A percentile compares a stretch with the other conserved stretches of the same genome.
Evolutionary conservation across 1,140 invertebrate genomes (phyloP).

Genomic region (Pogonomyrmex californicus): DNA sequence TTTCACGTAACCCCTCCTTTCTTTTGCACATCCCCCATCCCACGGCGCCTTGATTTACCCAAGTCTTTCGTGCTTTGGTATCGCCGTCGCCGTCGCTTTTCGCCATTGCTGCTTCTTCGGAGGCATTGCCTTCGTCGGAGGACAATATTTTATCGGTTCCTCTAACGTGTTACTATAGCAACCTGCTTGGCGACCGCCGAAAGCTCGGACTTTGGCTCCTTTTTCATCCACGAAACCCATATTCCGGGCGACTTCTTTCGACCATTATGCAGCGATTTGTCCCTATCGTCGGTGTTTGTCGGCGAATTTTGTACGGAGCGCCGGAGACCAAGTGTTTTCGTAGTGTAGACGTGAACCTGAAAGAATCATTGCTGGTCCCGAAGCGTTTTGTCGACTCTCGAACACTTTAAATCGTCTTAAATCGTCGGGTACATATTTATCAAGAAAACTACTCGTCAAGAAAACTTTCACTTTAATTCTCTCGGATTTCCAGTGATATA

Average conservation of each 20-base stretch:
- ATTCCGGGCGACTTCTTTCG: slow-evolving; percentile 78
- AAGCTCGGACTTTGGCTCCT: slow-evolving; percentile 59
- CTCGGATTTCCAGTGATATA: not conserved
- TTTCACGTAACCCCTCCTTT: slow-evolving; percentile 54
- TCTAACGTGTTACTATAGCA: slow-evolving; percentile 80
- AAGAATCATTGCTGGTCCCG: slow-evolving; percentile 23
- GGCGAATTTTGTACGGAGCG: slow-evolving; percentile 39
- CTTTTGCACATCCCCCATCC: slow-evolving; percentile 14
- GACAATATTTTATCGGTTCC: slow-evolving; percentile 84
- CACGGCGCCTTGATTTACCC: slow-evolving; percentile 36
- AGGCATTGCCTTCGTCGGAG: slow-evolving; percentile 65
- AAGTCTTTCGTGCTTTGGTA: slow-evolving; percentile 38
- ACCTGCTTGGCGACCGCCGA: slow-evolving; percentile 76
- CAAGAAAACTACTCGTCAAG: not conserved
- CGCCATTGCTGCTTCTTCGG: slow-evolving; percentile 45
- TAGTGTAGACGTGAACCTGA: not conserved
- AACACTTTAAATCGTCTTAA: slow-evolving; percentile 1
- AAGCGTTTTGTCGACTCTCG: slow-evolving; percentile 21
- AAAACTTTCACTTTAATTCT: slow-evolving; percentile 42
- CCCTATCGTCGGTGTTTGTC: not conserved
- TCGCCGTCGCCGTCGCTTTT: slow-evolving; percentile 37
- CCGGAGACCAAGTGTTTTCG: slow-evolving; percentile 27
- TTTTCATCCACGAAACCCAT: slow-evolving; percentile 70
- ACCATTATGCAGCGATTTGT: slow-evolving; percentile 81
- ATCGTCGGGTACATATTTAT: slow-evolving; percentile 32